These are phyloP conservation scores for Oryzias celebensis DNA, from an alignment of 2,113 vertebrate genomes.

Conservation along the genomic window DNA sequence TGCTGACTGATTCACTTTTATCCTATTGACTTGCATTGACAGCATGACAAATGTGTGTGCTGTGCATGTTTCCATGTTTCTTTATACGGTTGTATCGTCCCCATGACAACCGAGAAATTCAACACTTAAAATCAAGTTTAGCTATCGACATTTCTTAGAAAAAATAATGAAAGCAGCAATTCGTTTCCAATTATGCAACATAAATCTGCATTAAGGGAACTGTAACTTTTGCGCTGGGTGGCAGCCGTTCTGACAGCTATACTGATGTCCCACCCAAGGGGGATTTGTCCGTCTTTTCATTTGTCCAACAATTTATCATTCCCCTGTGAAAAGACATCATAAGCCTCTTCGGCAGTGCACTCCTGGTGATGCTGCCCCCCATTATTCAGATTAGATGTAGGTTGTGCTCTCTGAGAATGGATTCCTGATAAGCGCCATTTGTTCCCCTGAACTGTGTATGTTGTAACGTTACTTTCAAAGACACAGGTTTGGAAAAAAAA, in stretches of 20 bases:
- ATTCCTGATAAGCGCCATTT: conserved; percentile 13
- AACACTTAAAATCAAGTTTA: background rate
- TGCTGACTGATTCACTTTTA: conserved; percentile 20
- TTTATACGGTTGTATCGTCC: background rate
- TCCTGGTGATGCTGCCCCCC: conserved; percentile 4
- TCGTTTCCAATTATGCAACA: too few species aligned
- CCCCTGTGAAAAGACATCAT: conserved; percentile 3
- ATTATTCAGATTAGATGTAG: conserved; percentile 29
- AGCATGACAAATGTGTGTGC: conserved; percentile 15
- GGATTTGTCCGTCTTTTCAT: conserved; percentile 26
- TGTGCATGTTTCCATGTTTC: conserved; percentile 2
- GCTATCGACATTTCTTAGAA: background rate
- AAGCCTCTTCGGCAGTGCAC: conserved; percentile 18
- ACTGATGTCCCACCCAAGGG: conserved; percentile 25
- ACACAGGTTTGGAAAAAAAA: background rate
- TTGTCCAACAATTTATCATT: conserved; percentile 32
- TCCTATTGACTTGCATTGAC: conserved; percentile 31
- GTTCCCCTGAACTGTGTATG: conserved; percentile 4
- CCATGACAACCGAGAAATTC: background rate
- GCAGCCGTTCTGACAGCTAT: conserved; percentile 19
- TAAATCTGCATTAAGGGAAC: conserved; percentile 13
- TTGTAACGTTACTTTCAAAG: background rate
- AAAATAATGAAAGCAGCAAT: background rate
- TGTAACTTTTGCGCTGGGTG: conserved; percentile 1
- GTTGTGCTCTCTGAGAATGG: conserved; percentile 22